phyloP scores from a whole-genome alignment of 2,113 vertebrate genomes.

The Callorhinus ursinus region DNA sequence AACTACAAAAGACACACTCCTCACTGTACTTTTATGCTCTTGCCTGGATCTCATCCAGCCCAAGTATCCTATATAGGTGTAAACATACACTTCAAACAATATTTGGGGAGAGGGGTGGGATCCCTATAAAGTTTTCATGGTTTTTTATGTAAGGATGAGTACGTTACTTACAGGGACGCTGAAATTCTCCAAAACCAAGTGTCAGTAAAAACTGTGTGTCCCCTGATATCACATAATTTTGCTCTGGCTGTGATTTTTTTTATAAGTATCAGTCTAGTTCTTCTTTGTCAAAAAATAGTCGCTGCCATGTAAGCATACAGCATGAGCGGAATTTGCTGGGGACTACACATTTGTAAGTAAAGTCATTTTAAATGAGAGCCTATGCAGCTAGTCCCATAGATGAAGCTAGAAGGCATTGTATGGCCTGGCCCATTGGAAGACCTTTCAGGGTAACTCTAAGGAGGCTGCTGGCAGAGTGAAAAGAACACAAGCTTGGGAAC shows the following conservation, averaged over 20 bases:
- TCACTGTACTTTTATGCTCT: constrained; percentile 41
- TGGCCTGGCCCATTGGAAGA: background rate
- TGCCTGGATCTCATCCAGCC: constrained; percentile 46
- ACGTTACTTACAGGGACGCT: background rate
- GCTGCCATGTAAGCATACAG: background rate
- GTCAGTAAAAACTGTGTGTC: background rate
- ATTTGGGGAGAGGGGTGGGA: background rate
- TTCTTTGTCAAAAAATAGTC: background rate
- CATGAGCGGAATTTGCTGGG: background rate
- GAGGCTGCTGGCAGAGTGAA: background rate
- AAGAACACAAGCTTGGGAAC: background rate
- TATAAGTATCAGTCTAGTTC: background rate
- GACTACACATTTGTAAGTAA: background rate
- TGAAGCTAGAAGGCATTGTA: background rate
- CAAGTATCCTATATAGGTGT: constrained; percentile 27
- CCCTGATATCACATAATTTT: background rate
- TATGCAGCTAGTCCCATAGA: background rate
- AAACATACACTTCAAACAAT: constrained; percentile 52
- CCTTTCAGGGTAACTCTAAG: background rate
- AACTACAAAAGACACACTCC: constrained; percentile 61
- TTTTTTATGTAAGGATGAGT: constrained; percentile 7
- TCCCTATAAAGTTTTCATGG: background rate
- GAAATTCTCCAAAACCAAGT: constrained; percentile 11
- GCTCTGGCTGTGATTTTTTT: background rate
- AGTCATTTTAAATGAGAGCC: background rate